Evolutionary conservation across 2,888 invertebrate genomes (phyloP).

Genomic region (Conus canariensis): DNA sequence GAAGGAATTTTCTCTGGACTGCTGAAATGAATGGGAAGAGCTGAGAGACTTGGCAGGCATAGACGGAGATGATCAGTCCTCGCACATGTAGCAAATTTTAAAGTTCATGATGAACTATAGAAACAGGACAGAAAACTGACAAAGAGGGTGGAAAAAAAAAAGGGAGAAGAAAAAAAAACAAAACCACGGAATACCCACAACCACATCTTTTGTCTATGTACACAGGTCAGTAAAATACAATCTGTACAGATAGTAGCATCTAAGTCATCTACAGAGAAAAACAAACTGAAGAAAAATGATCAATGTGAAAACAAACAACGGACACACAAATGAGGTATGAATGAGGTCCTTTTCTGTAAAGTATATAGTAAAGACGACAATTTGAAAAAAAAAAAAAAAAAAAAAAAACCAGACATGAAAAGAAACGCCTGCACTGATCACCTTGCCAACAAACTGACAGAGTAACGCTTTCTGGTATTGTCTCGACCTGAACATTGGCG

Average conservation of each 20-base stretch:
- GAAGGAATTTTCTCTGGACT: no score
- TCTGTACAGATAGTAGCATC: neutral
- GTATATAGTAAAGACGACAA: neutral
- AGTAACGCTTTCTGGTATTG: neutral
- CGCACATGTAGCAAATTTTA: neutral
- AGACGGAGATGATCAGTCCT: neutral
- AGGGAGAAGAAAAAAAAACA: neutral
- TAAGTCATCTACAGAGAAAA: neutral
- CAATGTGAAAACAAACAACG: neutral
- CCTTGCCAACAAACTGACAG: neutral
- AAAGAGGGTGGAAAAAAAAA: neutral
- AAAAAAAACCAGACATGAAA: neutral
- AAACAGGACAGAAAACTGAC: neutral
- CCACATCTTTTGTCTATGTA: constrained; percentile 19
- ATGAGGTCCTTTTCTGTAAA: constrained; percentile 6
- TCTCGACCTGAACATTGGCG: neutral
- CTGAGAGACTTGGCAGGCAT: neutral
- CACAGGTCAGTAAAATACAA: neutral
- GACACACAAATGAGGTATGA: constrained; percentile 26
- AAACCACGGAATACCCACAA: constrained; percentile 16
- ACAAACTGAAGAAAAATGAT: neutral
- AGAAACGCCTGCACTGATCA: neutral
- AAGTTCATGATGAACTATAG: neutral
- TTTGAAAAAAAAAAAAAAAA: neutral
- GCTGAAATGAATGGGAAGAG: no score